Evolutionary conservation across 2,797 vertebrate species (phyloP).

Genomic region (Xenops minutus): DNA sequence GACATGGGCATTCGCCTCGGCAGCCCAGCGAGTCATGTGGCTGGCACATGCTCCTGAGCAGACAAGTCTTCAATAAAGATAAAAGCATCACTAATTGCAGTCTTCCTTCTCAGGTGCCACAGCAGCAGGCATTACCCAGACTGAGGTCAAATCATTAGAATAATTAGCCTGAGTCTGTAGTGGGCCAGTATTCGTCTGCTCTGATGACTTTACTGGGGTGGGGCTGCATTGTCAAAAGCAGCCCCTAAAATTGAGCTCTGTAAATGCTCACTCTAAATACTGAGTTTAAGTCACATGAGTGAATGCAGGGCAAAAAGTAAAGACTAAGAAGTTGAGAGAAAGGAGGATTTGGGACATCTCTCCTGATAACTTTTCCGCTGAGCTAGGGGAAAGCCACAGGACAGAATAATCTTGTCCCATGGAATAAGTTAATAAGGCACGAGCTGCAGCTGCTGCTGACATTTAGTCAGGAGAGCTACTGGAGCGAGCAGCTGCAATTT

Average conservation of each 20-base stretch:
- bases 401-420: not conserved
- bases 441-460: not conserved
- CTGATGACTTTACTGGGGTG: not conserved
- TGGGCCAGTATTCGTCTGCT: not conserved
- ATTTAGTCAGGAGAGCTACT: not conserved
- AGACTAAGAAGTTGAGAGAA: not conserved
- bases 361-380: not conserved
- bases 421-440: not conserved
- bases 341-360: not conserved
- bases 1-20: not conserved
- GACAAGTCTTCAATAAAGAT: not conserved
- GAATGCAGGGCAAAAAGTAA: not conserved
- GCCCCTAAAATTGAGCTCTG: not conserved
- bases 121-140: not conserved
- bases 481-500: slow-evolving; percentile 3
- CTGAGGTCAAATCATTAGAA: not conserved
- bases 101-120: not conserved
- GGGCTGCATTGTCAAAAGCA: not conserved
- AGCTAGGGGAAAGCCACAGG: not conserved
- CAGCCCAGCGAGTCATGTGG: not conserved
- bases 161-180: not conserved
- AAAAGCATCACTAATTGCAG: not conserved
- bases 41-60: not conserved
- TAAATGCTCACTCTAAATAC: not conserved
- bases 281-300: not conserved